Percentiles rank a stretch among this genome's conserved stretches.
Evolutionary conservation across 1,140 invertebrate species (phyloP).

Genomic region (Drosophila sproati): DNA sequence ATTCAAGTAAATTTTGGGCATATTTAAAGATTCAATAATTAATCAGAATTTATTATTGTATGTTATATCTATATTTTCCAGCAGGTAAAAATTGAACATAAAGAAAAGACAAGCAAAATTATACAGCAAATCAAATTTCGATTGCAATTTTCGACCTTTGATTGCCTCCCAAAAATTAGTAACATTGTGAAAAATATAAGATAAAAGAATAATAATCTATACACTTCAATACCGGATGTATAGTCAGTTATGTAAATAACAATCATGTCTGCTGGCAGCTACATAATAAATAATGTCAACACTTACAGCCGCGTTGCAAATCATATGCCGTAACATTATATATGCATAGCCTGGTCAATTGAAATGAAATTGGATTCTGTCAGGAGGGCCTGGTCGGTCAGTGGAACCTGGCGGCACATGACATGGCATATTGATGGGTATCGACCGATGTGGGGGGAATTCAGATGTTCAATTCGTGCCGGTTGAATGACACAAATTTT

Average conservation of each 20-base stretch:
- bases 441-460: constrained; percentile 28
- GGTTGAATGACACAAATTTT: constrained; percentile 76
- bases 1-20: too few relatives aligned
- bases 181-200: neutral
- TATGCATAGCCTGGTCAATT: constrained; percentile 80
- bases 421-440: constrained; percentile 60
- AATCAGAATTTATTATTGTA: too few relatives aligned
- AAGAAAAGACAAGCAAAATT: neutral
- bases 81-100: neutral
- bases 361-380: constrained; percentile 82
- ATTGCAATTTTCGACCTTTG: neutral
- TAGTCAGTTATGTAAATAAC: constrained; percentile 41
- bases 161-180: neutral
- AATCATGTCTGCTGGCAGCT: constrained; percentile 47
- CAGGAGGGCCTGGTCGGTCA: constrained; percentile 6
- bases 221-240: neutral
- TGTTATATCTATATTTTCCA: too few relatives aligned
- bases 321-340: constrained; percentile 74
- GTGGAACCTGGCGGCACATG: neutral
- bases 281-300: constrained; percentile 80
- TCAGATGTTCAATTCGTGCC: constrained; percentile 11
- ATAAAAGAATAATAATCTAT: constrained; percentile 6
- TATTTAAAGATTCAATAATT: too few relatives aligned
- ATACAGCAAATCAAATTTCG: neutral
- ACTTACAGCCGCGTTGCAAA: constrained; percentile 68